Evolutionary conservation across 2,888 invertebrate genomes (phyloP).

Genomic region (Nemotelus pantherinus): DNA sequence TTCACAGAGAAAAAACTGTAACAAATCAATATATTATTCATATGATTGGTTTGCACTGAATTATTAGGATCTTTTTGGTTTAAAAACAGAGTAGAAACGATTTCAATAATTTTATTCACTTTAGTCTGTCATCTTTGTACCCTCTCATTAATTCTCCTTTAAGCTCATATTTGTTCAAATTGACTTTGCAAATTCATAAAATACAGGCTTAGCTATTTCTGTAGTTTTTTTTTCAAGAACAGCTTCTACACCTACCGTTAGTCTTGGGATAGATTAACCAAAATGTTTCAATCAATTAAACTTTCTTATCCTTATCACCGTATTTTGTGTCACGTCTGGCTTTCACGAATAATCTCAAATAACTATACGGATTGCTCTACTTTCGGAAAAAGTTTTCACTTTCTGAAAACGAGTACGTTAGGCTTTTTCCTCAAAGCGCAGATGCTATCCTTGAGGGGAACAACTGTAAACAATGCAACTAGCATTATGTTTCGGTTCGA

Average conservation of each 20-base stretch:
- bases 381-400: background rate
- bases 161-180: no score
- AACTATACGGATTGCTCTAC: background rate
- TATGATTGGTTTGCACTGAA: no score
- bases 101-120: background rate
- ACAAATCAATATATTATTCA: slow-evolving; percentile 21
- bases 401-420: background rate
- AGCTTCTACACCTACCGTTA: no score
- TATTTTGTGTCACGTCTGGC: background rate
- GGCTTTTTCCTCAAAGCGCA: background rate
- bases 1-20: slow-evolving; percentile 7
- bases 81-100: background rate
- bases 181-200: no score
- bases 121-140: no score
- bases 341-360: background rate
- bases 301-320: background rate
- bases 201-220: no score
- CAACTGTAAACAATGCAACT: background rate
- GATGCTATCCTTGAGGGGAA: background rate
- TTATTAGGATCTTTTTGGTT: background rate
- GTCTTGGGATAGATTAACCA: no score
- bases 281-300: no score
- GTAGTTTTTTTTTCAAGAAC: no score
- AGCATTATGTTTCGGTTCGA: background rate
- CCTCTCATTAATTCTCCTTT: no score